Base-by-base conservation (phyloP, 1,140 invertebrate genomes). In the Agrypnia vestita region DNA sequence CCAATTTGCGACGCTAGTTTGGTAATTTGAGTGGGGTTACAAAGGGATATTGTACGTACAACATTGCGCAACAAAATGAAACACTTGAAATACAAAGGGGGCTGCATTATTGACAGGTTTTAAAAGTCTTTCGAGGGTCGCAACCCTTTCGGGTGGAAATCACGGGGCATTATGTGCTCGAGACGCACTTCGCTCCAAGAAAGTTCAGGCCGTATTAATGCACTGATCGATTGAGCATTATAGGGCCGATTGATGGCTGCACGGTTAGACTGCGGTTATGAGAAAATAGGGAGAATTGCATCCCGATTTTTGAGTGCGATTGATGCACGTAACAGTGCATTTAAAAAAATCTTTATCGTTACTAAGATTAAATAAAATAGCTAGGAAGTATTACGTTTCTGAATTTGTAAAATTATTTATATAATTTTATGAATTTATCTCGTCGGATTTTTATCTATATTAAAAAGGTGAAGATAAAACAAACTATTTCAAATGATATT, bases 31-130 rank as follows among this genome's bases (percentile, higher is more conserved):
- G 67, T 71, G 67, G 67, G 46, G 10, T 49, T 11, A 71, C 15
- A 71, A 71, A 71, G 67, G 46, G 21, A 71, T 71, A 71, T 71
- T 71, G 67, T 71, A 47, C 61, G 19, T 64, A 59, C 43, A 64
- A 10, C 47, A 21, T 49, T 17, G 43, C 46, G 67, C 46, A 71
- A 49, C 67, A 49, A 47, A 71, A 71, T 46, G 43, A 15, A 64
- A 49, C 46, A 71, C 67, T 71, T 25, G 61, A 64, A 64, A 17
- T 44, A 64, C 13, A 49, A 71, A 47, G 8, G 46, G 25, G 67
- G 67, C 9, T 46, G 67, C 0, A 21, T 12, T 71, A 71, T 49
- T 71, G 67, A 71, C 67, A 71, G 67, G 67, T 71, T 71, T 71
- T 71, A 21, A 47, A 71, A 71, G 67, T 71, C 43, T 46, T 71